phyloP scores from a whole-genome alignment of 92 coral and sea anemone genomes.

The Meandrina meandrites region DNA sequence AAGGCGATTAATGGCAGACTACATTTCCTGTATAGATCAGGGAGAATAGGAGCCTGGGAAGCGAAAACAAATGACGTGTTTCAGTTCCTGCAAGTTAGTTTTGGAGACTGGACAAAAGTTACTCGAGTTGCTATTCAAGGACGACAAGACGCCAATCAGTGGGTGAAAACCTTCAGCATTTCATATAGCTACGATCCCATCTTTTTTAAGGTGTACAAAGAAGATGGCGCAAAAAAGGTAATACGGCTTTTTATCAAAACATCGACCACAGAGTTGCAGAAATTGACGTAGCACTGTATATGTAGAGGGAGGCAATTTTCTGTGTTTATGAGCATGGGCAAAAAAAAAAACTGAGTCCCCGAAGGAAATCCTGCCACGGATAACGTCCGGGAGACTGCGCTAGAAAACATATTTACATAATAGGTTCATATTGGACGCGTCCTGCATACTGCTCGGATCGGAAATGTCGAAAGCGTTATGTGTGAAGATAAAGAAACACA shows the following conservation, averaged over 20 bases:
- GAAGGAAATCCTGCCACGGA: no score
- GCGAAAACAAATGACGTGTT: constrained; percentile 13
- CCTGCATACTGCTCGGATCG: no score
- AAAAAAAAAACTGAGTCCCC: no score
- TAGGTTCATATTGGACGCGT: no score
- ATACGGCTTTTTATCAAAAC: not conserved
- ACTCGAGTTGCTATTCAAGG: constrained; percentile 34
- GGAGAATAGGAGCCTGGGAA: constrained; percentile 23
- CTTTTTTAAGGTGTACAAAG: constrained; percentile 39
- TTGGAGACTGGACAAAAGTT: constrained; percentile 36
- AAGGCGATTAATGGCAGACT: constrained; percentile 27
- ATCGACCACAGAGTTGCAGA: no score
- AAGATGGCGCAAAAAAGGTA: not conserved
- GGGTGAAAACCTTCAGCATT: constrained; percentile 51
- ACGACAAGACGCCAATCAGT: constrained; percentile 24
- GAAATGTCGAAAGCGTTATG: no score
- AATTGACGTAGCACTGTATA: no score
- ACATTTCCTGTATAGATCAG: constrained; percentile 29
- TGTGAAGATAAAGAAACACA: no score
- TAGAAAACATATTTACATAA: no score
- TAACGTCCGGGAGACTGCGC: no score
- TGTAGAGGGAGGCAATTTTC: no score
- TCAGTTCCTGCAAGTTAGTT: constrained; percentile 30
- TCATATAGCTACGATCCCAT: constrained; percentile 40
- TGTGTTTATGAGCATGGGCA: no score